Evolutionary conservation across 2,797 vertebrate genomes (phyloP).

Genomic region (Siniperca obscura): DNA sequence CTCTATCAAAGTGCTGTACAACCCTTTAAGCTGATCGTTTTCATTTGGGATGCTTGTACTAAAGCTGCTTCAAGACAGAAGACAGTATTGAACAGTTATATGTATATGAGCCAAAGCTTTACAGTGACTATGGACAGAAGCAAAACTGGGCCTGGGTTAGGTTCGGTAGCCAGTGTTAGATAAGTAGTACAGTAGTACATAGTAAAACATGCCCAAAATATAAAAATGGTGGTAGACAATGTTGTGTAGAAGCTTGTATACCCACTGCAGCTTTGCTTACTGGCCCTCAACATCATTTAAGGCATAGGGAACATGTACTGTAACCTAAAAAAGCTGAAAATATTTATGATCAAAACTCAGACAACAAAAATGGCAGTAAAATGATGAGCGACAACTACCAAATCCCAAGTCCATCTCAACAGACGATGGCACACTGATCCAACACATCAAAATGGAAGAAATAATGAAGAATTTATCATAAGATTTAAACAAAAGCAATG

Average conservation of each 20-base stretch:
- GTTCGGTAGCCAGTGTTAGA: background rate
- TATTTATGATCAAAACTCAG: background rate
- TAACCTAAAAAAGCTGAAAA: background rate
- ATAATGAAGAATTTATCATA: background rate
- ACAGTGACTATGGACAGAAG: background rate
- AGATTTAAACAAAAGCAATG: background rate
- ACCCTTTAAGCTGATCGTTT: constrained; percentile 69
- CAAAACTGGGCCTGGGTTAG: background rate
- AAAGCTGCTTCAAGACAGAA: constrained; percentile 33
- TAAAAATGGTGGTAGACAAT: background rate
- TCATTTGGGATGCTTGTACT: constrained; percentile 50
- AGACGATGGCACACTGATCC: background rate
- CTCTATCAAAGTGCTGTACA: constrained; percentile 71
- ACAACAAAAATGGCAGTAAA: background rate
- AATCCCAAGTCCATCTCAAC: background rate
- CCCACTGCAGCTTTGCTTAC: background rate
- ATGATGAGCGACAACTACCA: background rate
- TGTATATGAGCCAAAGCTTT: background rate
- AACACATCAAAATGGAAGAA: background rate
- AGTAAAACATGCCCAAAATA: background rate
- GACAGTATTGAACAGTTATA: constrained; percentile 40
- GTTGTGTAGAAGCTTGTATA: background rate
- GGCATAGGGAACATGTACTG: background rate
- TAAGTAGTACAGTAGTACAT: background rate
- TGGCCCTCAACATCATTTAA: background rate